Percentiles rank a stretch among this genome's conserved stretches.
Conservation (phyloP, 2,888 invertebrate species). For the Desoria tigrina region DNA sequence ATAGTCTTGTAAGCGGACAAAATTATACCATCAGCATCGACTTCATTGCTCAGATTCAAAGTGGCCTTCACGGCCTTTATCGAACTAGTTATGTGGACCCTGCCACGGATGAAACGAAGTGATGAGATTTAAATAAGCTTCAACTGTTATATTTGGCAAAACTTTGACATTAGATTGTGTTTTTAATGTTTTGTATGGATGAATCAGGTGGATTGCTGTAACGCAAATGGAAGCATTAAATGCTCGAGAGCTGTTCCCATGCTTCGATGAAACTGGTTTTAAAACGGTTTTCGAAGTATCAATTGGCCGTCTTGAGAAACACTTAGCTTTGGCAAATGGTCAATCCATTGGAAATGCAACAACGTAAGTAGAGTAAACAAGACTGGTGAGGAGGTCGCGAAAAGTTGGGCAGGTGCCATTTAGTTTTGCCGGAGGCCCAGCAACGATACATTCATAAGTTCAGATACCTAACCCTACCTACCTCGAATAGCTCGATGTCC, state of each 20-base stretch:
- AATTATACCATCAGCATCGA: conserved; percentile 19
- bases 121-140: neutral
- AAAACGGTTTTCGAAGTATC: conserved; percentile 33
- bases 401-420: too few relatives aligned
- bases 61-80: conserved; percentile 26
- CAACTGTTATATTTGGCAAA: neutral
- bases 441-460: too few relatives aligned
- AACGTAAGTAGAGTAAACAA: conserved; percentile 21
- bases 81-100: conserved; percentile 30
- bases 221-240: conserved; percentile 37
- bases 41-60: conserved; percentile 16
- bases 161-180: too few relatives aligned
- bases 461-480: too few relatives aligned
- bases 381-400: too few relatives aligned
- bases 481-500: too few relatives aligned
- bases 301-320: conserved; percentile 25
- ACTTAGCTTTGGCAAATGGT: conserved; percentile 28
- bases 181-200: too few relatives aligned
- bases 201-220: conserved; percentile 31
- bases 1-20: conserved; percentile 11
- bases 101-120: conserved; percentile 18
- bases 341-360: conserved; percentile 25
- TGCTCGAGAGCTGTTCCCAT: conserved; percentile 38
- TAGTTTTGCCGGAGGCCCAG: too few relatives aligned
- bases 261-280: conserved; percentile 32